phyloP scores from a whole-genome alignment of 37 sponge, comb jelly and placozoan genomes.

The Ianthella basta region DNA sequence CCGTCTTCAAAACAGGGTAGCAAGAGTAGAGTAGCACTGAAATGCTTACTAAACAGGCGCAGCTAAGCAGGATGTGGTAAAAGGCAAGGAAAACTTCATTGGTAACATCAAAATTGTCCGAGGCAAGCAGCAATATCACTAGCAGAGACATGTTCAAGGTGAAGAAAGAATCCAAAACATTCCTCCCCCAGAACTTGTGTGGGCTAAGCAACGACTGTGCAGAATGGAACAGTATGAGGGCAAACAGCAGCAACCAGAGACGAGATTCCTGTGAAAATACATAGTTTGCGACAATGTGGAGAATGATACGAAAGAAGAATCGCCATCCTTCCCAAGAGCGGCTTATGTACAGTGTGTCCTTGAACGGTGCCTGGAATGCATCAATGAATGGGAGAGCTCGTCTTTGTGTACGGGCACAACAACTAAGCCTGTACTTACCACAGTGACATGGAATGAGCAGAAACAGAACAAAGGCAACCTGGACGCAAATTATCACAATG shows the following conservation, averaged over 20 bases:
- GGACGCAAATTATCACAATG: not conserved
- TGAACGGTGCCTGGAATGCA: constrained; percentile 15
- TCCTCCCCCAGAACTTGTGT: not conserved
- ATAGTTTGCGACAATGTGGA: not conserved
- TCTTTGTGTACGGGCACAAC: not conserved
- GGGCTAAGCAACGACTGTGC: not conserved
- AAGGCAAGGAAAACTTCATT: not conserved
- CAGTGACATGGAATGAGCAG: constrained; percentile 22
- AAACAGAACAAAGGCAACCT: constrained; percentile 15
- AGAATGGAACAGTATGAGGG: not conserved
- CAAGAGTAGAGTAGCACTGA: too few relatives aligned
- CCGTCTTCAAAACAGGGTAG: too few relatives aligned
- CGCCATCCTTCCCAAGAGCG: constrained; percentile 29
- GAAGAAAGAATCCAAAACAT: constrained; percentile 1
- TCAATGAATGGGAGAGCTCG: not conserved
- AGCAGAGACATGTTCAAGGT: not conserved
- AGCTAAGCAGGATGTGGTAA: not conserved
- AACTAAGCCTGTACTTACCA: not conserved
- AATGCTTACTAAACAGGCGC: too few relatives aligned
- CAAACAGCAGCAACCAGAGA: constrained; percentile 1
- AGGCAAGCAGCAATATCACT: not conserved
- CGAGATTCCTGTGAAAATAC: not conserved
- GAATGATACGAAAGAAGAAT: constrained; percentile 3
- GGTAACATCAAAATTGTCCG: not conserved
- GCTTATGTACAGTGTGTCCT: not conserved